Conservation (phyloP, 2,113 vertebrate genomes). For the Alaudala cheleensis region DNA sequence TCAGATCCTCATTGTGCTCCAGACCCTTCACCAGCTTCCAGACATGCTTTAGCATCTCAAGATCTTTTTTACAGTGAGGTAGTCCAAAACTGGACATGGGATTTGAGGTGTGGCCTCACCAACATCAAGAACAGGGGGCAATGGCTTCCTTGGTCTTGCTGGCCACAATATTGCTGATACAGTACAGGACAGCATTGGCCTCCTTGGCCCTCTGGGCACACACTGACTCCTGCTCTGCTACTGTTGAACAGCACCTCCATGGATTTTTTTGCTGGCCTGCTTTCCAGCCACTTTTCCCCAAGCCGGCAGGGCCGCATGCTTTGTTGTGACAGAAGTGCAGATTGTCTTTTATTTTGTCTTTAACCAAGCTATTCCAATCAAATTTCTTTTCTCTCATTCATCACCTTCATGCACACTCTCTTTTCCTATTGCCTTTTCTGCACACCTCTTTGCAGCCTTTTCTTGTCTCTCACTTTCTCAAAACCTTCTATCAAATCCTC, state of each 20-base stretch:
- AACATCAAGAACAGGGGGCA: accelerated
- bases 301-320: not conserved
- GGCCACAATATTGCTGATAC: not conserved
- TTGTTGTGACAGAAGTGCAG: not conserved
- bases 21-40: not conserved
- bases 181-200: not conserved
- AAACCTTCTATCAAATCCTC: not conserved
- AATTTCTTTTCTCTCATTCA: not conserved
- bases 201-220: not conserved
- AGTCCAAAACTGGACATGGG: too few relatives aligned
- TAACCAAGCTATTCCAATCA: not conserved
- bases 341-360: not conserved
- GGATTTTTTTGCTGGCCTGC: not conserved
- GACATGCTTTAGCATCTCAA: not conserved
- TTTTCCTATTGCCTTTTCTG: not conserved
- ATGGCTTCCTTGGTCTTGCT: not conserved
- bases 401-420: not conserved
- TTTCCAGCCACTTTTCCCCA: not conserved
- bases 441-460: not conserved
- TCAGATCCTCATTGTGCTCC: not conserved
- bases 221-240: too few relatives aligned
- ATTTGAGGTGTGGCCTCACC: not conserved
- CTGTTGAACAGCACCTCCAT: not conserved
- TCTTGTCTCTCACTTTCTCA: not conserved
- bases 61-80: too few relatives aligned